Conservation (phyloP, 2,113 vertebrate genomes). For the Varanus salvator region DNA sequence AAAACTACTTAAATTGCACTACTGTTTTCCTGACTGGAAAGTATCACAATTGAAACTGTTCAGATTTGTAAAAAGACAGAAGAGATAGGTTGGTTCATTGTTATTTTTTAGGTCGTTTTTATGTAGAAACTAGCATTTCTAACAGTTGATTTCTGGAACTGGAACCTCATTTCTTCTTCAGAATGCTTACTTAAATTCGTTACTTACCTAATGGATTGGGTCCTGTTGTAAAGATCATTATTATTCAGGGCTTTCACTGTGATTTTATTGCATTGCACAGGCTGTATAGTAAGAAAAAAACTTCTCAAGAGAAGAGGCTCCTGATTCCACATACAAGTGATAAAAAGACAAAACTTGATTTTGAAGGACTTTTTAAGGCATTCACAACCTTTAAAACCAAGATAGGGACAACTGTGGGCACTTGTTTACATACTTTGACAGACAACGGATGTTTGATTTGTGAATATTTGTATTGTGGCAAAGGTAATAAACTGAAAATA, state of each 20-base stretch:
- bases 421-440: conserved; percentile 81
- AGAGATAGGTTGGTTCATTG: conserved; percentile 81
- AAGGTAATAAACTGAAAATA: conserved; percentile 87
- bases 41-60: conserved; percentile 81
- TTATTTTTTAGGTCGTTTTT: conserved; percentile 86
- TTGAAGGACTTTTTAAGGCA: conserved; percentile 72
- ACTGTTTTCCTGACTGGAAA: conserved; percentile 89
- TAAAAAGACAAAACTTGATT: conserved; percentile 71
- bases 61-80: conserved; percentile 77
- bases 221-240: conserved; percentile 83
- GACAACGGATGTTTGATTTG: conserved; percentile 81
- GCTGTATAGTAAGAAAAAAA: conserved; percentile 73
- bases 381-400: conserved; percentile 65
- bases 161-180: conserved; percentile 82
- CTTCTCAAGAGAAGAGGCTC: conserved; percentile 73
- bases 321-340: conserved; percentile 75
- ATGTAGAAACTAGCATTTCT: conserved; percentile 86
- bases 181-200: conserved; percentile 80
- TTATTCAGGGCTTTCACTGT: conserved; percentile 94
- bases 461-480: conserved; percentile 91
- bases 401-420: conserved; percentile 56
- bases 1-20: conserved; percentile 93
- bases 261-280: conserved; percentile 84
- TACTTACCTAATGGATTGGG: conserved; percentile 79
- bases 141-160: conserved; percentile 81